Evolutionary conservation across 1,140 invertebrate species (phyloP), one percentile per base, ranked within the genome.

Genomic region (Drosophila jambulina): DNA sequence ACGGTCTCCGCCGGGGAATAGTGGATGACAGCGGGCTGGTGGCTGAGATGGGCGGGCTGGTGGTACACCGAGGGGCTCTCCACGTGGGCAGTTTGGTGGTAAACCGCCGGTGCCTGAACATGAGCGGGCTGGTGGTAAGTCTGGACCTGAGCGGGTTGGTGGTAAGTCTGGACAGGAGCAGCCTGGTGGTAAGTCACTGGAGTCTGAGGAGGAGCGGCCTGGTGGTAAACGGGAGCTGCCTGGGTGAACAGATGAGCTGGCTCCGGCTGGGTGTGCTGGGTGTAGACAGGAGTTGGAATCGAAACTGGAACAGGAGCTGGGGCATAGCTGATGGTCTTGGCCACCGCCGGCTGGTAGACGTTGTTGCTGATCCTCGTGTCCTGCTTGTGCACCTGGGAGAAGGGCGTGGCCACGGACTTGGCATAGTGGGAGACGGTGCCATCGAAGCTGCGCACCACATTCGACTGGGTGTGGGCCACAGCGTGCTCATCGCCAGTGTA

Each of bases 391-490:
- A 95, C 95, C 82, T 94, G 94, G 53, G 95, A 95, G 93, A 93
- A 95, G 29, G 95, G 94, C 56, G 94, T 94, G 86, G 95, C 94
- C n/a, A 95, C 93, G 36, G 95, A 94, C 80, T 95, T 95, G 82
- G 94, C 93, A 91, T 95, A 95, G 68, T 93, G 93, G n/a, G 95
- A 95, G n/a, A 95, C 93, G 25, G 94, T 94, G 77, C 95, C 95
- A 57, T 94, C 94, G 59, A 94, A 91, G 46, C 93, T 94, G 23
- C 94, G 92, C 5, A 94, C 75, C 12, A 94, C 93, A 80, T 94
- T 94, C 84, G 95, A 93, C 36, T 94, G 93, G 17, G 94, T 93
- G 19, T 94, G 79, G 19, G 94, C 95, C 58, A 94, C 86, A n/a
- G 94, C 93, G 42, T 94, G 93, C 43, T 93, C 93, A 23, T 92